Evolutionary conservation across 2,113 vertebrate species (phyloP), one percentile per base, ranked within the genome.

Genomic region (Sphyrna mokarran): DNA sequence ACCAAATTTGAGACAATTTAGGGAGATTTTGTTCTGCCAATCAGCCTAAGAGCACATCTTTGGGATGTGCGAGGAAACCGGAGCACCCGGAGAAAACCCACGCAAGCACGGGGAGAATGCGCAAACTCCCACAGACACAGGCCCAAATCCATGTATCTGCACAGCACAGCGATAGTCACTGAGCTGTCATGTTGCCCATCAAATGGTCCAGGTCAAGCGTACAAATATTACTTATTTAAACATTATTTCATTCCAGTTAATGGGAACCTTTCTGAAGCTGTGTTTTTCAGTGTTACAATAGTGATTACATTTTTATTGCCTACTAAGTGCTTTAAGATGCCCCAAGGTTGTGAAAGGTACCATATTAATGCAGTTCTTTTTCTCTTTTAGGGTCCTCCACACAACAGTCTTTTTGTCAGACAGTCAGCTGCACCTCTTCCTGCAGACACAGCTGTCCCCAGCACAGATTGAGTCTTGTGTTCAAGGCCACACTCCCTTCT

Each of bases 381-480:
- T 29, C 29, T 90, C 11, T 29, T 96, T 95, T 97, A 99, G 99
- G 96, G 98, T 98, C 22, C 96, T 99, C 96, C 98, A 99, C 98
- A 99, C 98, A 94, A 98, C 98, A 0, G 98, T 99, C 2, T 98
- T 99, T 20, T 98, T 99, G 96, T 99, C 99, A 0, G 99, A 99
- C 98, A 99, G 99, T 97, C 98, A 98, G 96, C 97, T 99, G 89
- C 99, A 99, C 97, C 98, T 99, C 70, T 99, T 99, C 97, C 98
- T 99, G 97, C 99, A 99, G 98, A 99, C 98, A 66, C 99, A 99
- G 97, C 98, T 99, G 96, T 98, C 99, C 0, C 96, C 98, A 0
- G 97, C 98, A 0, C 98, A 99, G 98, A 99, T 99, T 54, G 98
- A 98, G 97, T 98, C 98, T 16, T 99, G 98, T 0, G 98, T 99